A percentile compares a stretch with the other conserved stretches of the same genome.
Evolutionary conservation across 2,797 vertebrate species (phyloP).

Genomic region (Molossus molossus): DNA sequence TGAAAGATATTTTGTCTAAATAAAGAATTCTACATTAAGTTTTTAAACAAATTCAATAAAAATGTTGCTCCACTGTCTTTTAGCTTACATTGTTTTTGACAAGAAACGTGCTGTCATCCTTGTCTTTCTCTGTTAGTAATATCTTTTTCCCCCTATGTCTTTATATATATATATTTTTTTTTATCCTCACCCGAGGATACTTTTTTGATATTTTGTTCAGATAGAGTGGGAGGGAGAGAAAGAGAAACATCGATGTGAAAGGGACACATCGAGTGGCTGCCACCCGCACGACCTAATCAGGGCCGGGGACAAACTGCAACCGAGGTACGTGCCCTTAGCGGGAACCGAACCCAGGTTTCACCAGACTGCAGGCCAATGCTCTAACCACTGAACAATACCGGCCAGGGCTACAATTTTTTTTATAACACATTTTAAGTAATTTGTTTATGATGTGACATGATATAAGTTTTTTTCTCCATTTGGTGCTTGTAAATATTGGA

Average conservation of each 20-base stretch:
- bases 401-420: neutral
- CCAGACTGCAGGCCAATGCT: too few relatives aligned
- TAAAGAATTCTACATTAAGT: slow-evolving; percentile 4
- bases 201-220: too few relatives aligned
- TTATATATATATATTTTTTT: neutral
- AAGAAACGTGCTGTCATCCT: neutral
- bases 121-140: slow-evolving; percentile 10
- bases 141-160: neutral
- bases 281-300: too few relatives aligned
- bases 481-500: neutral
- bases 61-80: neutral
- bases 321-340: too few relatives aligned
- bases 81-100: neutral
- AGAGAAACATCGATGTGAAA: too few relatives aligned
- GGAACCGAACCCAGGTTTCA: too few relatives aligned
- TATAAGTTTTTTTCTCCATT: neutral
- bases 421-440: neutral
- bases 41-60: neutral
- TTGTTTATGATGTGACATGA: neutral
- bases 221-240: too few relatives aligned
- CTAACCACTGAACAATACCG: too few relatives aligned
- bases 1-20: neutral
- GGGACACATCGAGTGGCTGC: too few relatives aligned
- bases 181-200: too few relatives aligned
- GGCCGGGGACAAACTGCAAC: too few relatives aligned